These are phyloP conservation scores for Macrophya annulata DNA, from an alignment of 2,888 invertebrate species.

Conservation along the genomic window DNA sequence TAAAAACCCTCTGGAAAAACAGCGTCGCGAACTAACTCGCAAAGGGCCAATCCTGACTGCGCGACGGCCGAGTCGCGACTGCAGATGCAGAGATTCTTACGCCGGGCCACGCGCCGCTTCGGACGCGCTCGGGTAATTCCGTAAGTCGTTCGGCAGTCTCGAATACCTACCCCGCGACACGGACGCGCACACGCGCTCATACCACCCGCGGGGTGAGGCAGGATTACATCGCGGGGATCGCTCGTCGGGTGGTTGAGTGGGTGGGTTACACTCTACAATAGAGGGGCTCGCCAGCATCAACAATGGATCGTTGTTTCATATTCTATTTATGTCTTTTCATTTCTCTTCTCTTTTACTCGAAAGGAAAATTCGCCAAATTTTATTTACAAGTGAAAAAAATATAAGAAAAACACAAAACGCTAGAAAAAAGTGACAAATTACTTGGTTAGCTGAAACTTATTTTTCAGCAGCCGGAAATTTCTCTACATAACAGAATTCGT, in stretches of 20 bases:
- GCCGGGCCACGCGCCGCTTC: slow-evolving; percentile 76
- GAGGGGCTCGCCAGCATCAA: slow-evolving; percentile 63
- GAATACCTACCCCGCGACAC: slow-evolving; percentile 24
- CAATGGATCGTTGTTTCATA: slow-evolving; percentile 69
- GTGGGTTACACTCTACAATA: slow-evolving; percentile 51
- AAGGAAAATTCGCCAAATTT: slow-evolving; percentile 10
- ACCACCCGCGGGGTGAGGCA: slow-evolving; percentile 61
- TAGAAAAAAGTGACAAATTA: neutral
- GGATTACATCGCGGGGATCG: slow-evolving; percentile 65
- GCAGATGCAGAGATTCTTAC: slow-evolving; percentile 72
- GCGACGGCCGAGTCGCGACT: slow-evolving; percentile 77
- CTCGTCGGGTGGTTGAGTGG: slow-evolving; percentile 52
- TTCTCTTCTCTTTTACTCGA: slow-evolving; percentile 36
- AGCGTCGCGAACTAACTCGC: slow-evolving; percentile 32
- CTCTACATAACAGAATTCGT: neutral
- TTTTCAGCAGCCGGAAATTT: neutral
- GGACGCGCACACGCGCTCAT: slow-evolving; percentile 59
- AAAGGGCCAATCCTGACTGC: slow-evolving; percentile 63
- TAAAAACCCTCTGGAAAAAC: neutral
- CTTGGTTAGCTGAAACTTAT: neutral
- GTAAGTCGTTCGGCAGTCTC: slow-evolving; percentile 49
- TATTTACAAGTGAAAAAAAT: neutral
- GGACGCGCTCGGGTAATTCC: slow-evolving; percentile 68
- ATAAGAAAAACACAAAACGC: neutral
- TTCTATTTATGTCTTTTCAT: slow-evolving; percentile 63